These are phyloP conservation scores for Acanthiza pusilla DNA, from an alignment of 2,797 vertebrate genomes.

Conservation along the genomic window DNA sequence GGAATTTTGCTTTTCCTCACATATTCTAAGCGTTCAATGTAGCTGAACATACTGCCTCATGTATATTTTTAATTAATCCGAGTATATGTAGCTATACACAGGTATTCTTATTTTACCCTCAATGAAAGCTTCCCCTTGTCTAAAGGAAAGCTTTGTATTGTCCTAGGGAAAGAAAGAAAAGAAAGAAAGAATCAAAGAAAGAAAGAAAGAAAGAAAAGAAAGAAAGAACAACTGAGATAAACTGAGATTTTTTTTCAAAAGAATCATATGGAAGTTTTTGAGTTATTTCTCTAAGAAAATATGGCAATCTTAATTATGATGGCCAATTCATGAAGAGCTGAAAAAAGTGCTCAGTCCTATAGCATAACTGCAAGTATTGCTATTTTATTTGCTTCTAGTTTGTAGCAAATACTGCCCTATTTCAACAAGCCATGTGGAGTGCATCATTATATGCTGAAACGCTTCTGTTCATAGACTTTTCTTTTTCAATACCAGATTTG, in stretches of 20 bases:
- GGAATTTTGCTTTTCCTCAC: neutral
- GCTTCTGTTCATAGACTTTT: neutral
- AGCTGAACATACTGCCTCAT: neutral
- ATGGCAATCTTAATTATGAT: neutral
- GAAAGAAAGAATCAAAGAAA: neutral
- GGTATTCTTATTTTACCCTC: neutral
- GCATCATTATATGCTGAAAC: neutral
- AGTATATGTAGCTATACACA: neutral
- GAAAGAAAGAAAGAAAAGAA: neutral
- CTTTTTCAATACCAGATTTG: neutral
- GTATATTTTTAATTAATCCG: neutral
- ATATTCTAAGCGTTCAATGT: neutral
- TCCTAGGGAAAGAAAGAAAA: neutral
- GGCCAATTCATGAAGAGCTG: neutral
- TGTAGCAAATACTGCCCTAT: neutral
- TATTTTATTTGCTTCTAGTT: neutral
- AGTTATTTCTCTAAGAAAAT: neutral
- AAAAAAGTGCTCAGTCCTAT: neutral
- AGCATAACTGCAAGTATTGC: neutral
- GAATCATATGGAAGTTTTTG: neutral
- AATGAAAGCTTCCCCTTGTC: neutral
- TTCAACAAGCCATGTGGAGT: neutral
- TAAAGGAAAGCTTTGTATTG: neutral
- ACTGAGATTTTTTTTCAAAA: neutral
- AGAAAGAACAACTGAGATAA: too few species aligned